Conservation (phyloP, 1,140 invertebrate genomes). For the Gyrodactylus bullatarudis region DNA sequence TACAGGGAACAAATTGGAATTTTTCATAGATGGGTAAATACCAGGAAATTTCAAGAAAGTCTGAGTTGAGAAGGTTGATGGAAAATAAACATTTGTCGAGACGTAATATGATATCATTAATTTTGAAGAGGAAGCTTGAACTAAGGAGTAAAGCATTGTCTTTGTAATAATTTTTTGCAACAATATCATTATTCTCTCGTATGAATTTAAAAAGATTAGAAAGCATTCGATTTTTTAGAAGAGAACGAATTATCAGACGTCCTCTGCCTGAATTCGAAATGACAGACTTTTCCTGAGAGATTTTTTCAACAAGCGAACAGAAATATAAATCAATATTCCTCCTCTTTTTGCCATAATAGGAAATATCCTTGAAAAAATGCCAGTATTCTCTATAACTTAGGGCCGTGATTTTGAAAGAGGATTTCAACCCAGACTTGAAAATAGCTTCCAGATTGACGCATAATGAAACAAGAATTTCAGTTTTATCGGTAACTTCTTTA, state of each 20-base stretch:
- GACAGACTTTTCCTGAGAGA: background rate
- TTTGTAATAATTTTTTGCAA: background rate
- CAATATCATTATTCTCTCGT: background rate
- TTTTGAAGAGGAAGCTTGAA: background rate
- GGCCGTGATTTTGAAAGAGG: background rate
- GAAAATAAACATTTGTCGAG: background rate
- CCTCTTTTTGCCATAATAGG: background rate
- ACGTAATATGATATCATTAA: background rate
- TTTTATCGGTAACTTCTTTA: background rate
- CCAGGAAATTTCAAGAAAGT: constrained; percentile 4
- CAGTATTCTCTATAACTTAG: background rate
- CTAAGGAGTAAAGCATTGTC: background rate
- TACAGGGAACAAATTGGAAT: constrained; percentile 3
- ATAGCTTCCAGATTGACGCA: background rate
- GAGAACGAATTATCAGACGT: background rate
- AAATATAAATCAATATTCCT: background rate
- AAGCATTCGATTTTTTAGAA: background rate
- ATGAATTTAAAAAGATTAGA: background rate
- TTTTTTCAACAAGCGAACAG: background rate
- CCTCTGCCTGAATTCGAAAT: background rate
- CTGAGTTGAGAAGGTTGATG: constrained; percentile 1
- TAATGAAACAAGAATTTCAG: background rate
- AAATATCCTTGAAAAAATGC: background rate
- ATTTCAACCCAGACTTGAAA: background rate
- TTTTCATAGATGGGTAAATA: background rate